Percentiles rank a stretch among this genome's conserved stretches.
Conservation (phyloP, 1,140 invertebrate species). For the Aphelenchoides fujianensis region DNA sequence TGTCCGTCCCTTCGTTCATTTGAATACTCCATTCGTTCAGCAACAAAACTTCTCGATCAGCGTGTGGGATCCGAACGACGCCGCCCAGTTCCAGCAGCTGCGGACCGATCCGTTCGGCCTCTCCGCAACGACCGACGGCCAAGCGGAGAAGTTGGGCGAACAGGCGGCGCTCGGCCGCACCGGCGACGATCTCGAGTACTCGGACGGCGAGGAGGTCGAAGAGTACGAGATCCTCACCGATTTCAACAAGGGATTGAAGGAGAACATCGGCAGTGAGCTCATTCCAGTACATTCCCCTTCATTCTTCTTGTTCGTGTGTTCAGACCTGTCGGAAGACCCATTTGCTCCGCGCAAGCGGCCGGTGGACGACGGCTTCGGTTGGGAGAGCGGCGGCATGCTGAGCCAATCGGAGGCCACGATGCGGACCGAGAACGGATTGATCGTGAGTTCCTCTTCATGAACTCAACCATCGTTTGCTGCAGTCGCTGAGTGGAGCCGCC, state of each 20-base stretch:
- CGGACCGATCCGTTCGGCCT: not conserved
- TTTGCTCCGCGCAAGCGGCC: not conserved
- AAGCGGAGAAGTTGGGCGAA: not conserved
- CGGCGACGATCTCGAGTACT: constrained; percentile 39
- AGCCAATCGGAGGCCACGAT: not conserved
- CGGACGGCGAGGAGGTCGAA: constrained; percentile 41
- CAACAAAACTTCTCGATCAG: constrained; percentile 51
- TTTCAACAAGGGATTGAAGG: constrained; percentile 30
- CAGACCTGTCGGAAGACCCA: too few relatives aligned
- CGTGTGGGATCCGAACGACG: constrained; percentile 56
- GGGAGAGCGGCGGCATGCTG: not conserved
- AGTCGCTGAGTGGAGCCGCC: constrained; percentile 6
- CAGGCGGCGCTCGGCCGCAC: constrained; percentile 1
- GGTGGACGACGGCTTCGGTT: not conserved
- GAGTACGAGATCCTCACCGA: constrained; percentile 44
- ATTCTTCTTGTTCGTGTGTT: too few relatives aligned
- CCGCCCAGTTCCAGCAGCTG: constrained; percentile 21
- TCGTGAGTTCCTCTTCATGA: too few relatives aligned
- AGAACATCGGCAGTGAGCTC: too few relatives aligned
- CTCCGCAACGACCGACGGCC: not conserved
- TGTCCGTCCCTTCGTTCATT: constrained; percentile 2
- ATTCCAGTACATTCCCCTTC: not conserved
- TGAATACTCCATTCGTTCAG: too few relatives aligned
- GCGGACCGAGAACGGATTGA: not conserved
- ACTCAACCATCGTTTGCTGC: too few relatives aligned